Base-by-base conservation (phyloP, 23 tunicate genomes). In the Halocynthia roretzi region DNA sequence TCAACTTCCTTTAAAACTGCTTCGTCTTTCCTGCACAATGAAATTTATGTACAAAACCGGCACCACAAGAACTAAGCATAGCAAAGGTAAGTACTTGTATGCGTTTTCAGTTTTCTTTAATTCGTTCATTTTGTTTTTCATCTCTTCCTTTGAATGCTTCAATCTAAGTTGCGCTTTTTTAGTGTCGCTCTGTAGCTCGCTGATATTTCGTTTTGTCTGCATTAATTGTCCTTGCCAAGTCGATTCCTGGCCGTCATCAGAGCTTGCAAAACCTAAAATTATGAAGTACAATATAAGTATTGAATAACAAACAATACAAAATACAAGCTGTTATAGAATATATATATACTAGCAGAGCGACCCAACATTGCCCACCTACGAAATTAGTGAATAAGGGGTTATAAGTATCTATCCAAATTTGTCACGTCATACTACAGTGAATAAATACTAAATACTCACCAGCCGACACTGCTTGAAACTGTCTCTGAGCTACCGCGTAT, bases 201-300 rank as follows among this genome's bases (percentile, higher is more conserved):
- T 86, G 75, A 92, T 92, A 5, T 77, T 75, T 23, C 84, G 84
- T 72, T 92, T 92, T 1, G 66, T 81, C 62, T 92, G 81, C 56
- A 86, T 55, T 49, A 92, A 77, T 54, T 92, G 98, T 50, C 83
- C 84, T 18, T 86, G 84, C 98, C 98, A 92, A 17, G 98, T 82
- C 50, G 98, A 82, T 52, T 92, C 92, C 56, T 86, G 84, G 5
- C 92, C 98, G 64, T 78, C 83, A 68, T 82, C 92, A 51, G 92
- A 83, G 57, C 71, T 82, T 52, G 92, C 92, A 48, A 92, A 81
- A 7, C 98, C 78, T 74, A 48, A 10, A 54, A 58, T 58, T 58
- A 14, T 58, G 17, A 15, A 58, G 17, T 58, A 14, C 17, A n/a
- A 31, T 31, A 31, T 0, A 31, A 31, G 44, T 31, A 31, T 31